These are phyloP conservation scores for Fissipunctia ypsillon DNA, from an alignment of 2,888 invertebrate genomes.

Conservation along the genomic window DNA sequence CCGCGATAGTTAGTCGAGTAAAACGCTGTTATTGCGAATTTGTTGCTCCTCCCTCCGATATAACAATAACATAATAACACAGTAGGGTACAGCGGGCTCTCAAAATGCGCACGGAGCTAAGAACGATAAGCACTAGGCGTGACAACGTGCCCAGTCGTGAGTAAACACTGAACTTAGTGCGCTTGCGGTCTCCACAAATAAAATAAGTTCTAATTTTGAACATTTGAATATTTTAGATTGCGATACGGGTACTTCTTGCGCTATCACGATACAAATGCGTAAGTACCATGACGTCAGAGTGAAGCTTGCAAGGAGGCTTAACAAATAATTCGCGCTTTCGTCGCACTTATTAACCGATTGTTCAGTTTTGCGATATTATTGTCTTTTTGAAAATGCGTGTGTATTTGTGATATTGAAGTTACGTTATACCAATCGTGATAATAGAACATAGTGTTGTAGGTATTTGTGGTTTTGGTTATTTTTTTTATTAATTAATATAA, in stretches of 20 bases:
- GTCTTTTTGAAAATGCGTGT: conserved; percentile 50
- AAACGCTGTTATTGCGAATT: conserved; percentile 79
- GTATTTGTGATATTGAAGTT: conserved; percentile 37
- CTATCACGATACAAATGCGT: conserved; percentile 90
- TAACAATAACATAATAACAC: conserved; percentile 66
- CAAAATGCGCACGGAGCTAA: conserved; percentile 84
- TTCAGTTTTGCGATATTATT: conserved; percentile 43
- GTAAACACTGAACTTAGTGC: conserved; percentile 75
- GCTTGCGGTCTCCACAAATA: conserved; percentile 57
- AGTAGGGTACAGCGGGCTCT: conserved; percentile 62
- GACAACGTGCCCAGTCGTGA: conserved; percentile 88
- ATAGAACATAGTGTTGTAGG: conserved; percentile 27
- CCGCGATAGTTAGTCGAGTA: conserved; percentile 82
- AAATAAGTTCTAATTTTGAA: conserved; percentile 75
- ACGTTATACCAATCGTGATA: conserved; percentile 16
- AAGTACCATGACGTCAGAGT: conserved; percentile 79
- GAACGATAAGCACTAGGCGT: conserved; percentile 83
- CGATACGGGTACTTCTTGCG: conserved; percentile 89
- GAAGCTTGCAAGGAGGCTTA: conserved; percentile 71
- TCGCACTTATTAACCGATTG: conserved; percentile 63
- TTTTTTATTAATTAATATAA: conserved; percentile 30
- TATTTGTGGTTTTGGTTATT: background rate
- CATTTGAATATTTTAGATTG: conserved; percentile 88
- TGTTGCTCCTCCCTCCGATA: conserved; percentile 71
- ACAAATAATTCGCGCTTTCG: conserved; percentile 70